Conservation (phyloP, 1,140 invertebrate genomes). For the Drosophila malerkotliana region DNA sequence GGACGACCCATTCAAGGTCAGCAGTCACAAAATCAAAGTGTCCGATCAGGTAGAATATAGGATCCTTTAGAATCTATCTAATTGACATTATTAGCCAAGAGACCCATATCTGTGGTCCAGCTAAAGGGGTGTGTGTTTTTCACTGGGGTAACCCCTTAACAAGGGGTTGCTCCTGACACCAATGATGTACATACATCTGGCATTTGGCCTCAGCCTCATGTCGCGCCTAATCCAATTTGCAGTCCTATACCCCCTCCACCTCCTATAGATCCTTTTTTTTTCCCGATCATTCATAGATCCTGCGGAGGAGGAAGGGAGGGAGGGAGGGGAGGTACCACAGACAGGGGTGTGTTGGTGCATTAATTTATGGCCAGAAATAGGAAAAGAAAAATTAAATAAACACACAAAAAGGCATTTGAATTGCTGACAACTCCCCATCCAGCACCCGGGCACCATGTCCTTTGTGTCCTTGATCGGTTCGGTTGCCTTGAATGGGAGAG, state of each 20-base stretch:
- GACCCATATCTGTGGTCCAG: slow-evolving; percentile 11
- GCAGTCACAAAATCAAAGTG: slow-evolving; percentile 41
- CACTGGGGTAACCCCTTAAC: background rate
- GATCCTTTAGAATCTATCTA: slow-evolving; percentile 31
- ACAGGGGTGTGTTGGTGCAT: slow-evolving; percentile 59
- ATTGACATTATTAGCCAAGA: slow-evolving; percentile 68
- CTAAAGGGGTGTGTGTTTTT: background rate
- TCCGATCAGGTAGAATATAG: slow-evolving; percentile 12
- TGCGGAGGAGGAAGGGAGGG: too few species aligned
- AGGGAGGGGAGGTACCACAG: background rate
- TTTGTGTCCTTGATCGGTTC: slow-evolving; percentile 4
- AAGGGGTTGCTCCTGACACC: slow-evolving; percentile 26
- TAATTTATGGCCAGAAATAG: slow-evolving; percentile 51
- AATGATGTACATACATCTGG: slow-evolving; percentile 21
- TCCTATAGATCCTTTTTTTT: background rate
- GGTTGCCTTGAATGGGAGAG: background rate
- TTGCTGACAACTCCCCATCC: slow-evolving; percentile 65
- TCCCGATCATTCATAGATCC: slow-evolving; percentile 27
- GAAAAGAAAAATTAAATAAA: background rate
- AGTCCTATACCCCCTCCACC: background rate
- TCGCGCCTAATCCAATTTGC: slow-evolving; percentile 66
- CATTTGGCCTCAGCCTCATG: slow-evolving; percentile 38
- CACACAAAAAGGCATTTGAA: slow-evolving; percentile 29
- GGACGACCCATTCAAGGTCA: slow-evolving; percentile 52
- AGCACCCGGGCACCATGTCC: background rate